Conservation (phyloP, 2,113 vertebrate genomes). For the Herpailurus yagouaroundi region DNA sequence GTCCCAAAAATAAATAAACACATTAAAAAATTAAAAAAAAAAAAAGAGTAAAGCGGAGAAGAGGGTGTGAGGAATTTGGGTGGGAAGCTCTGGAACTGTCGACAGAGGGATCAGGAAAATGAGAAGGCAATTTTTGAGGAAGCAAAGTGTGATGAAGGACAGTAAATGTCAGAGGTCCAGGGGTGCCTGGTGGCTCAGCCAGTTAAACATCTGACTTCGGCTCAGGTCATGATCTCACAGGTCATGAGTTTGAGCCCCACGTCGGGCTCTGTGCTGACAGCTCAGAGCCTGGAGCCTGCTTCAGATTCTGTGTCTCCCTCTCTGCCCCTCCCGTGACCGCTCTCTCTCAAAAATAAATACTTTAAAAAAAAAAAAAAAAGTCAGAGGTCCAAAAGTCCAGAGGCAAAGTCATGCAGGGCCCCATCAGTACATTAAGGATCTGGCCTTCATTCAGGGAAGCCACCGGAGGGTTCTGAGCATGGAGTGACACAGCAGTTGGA, state of each 20-base stretch:
- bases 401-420: too few species aligned
- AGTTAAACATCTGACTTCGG: too few species aligned
- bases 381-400: background rate
- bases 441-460: background rate
- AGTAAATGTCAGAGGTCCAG: too few species aligned
- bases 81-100: background rate
- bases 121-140: background rate
- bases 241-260: too few species aligned
- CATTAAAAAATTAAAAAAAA: background rate
- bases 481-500: accelerated
- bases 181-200: too few species aligned
- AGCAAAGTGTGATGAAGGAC: background rate
- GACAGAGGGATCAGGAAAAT: background rate
- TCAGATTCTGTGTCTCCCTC: too few species aligned
- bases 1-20: too few species aligned
- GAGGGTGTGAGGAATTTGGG: background rate
- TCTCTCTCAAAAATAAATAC: too few species aligned
- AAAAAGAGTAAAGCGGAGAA: background rate
- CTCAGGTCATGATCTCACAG: too few species aligned
- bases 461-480: background rate
- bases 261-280: too few species aligned
- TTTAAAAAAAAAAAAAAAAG: background rate
- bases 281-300: too few species aligned
- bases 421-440: background rate
- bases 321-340: too few species aligned